Conservation (phyloP, 2,888 invertebrate species). For the Scaptomyza flava region DNA sequence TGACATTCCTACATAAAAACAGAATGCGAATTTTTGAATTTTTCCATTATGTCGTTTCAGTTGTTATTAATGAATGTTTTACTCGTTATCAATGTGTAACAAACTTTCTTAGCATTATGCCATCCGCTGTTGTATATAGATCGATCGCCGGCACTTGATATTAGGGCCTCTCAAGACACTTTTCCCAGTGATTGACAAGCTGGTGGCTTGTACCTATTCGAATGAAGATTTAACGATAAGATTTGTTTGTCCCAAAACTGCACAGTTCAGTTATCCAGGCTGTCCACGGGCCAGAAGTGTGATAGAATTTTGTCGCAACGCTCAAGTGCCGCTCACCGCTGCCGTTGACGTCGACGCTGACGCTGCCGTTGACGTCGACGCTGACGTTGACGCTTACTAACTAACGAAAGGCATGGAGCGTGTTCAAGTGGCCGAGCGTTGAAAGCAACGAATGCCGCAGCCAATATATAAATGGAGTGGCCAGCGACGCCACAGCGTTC, state of each 20-base stretch:
- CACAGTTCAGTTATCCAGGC: slow-evolving; percentile 6
- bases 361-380: not conserved
- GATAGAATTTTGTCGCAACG: slow-evolving; percentile 38
- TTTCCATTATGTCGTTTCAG: slow-evolving; percentile 52
- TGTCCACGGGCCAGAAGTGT: slow-evolving; percentile 50
- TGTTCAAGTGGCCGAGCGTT: slow-evolving; percentile 46
- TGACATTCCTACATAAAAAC: slow-evolving; percentile 15
- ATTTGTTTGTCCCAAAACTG: slow-evolving; percentile 33
- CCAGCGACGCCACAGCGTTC: slow-evolving; percentile 72
- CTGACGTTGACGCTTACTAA: slow-evolving; percentile 18
- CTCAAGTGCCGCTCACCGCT: slow-evolving; percentile 47
- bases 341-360: not conserved
- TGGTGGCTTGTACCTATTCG: slow-evolving; percentile 46
- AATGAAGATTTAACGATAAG: slow-evolving; percentile 61
- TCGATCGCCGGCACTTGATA: slow-evolving; percentile 36
- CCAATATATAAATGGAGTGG: slow-evolving; percentile 74
- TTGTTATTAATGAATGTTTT: not conserved
- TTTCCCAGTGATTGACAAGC: slow-evolving; percentile 39
- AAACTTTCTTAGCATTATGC: slow-evolving; percentile 20
- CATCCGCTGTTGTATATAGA: slow-evolving; percentile 14
- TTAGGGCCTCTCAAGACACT: slow-evolving; percentile 26
- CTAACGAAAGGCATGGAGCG: slow-evolving; percentile 42
- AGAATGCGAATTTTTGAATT: slow-evolving; percentile 29
- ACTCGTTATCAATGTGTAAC: slow-evolving; percentile 9
- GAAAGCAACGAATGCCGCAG: slow-evolving; percentile 46